Base-by-base conservation (phyloP, 1,140 invertebrate species). In the Rhagoletis zephyria region DNA sequence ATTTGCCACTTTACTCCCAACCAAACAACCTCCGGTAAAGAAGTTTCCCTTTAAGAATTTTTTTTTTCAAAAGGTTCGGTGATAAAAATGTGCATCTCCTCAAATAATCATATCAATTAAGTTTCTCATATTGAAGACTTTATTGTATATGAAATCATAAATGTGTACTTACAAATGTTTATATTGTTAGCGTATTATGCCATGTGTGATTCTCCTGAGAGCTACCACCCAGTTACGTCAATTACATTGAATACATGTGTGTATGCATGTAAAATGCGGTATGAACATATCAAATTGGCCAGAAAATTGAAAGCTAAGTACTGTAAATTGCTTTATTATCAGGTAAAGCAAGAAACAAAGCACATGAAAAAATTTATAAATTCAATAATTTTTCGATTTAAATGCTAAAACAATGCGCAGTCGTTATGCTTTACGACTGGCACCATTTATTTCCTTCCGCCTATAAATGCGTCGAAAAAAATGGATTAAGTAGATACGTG, bases 381-480 rank as follows among this genome's bases (percentile, higher is more conserved):
- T 30, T 30, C 30, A 30, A 30, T 30, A 30, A 30, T 30, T 30
- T 30, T 30, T 30, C 30, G 30, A 77, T 30, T 4, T 4, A 65
- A 14, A 48, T 45, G 45, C 30, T 40, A 4, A 45, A 45, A 45
- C 12, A 70, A 63, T 42, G 10, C 10, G 4, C 16, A 67, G 12
- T n/a, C 16, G 61, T 14, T 40, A 56, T 30, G 74, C 48, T 30
- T 63, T n/a, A 2, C 9, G 51, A 16, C 74, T 81, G 48, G 74
- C 48, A 81, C 74, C 9, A 81, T 81, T 81, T 56, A 81, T 81
- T 81, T 81, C 74, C 74, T 81, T 81, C 74, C 74, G 74, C 74
- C 74, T 19, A 51, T 56, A 48, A 51, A 81, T 67, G 6, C 3
- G n/a, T 1, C 1, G 30, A 16, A 30, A 40, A 67, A 30, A 30